Evolutionary conservation across 2,888 invertebrate species (phyloP).

Genomic region (Cyclophora punctaria): DNA sequence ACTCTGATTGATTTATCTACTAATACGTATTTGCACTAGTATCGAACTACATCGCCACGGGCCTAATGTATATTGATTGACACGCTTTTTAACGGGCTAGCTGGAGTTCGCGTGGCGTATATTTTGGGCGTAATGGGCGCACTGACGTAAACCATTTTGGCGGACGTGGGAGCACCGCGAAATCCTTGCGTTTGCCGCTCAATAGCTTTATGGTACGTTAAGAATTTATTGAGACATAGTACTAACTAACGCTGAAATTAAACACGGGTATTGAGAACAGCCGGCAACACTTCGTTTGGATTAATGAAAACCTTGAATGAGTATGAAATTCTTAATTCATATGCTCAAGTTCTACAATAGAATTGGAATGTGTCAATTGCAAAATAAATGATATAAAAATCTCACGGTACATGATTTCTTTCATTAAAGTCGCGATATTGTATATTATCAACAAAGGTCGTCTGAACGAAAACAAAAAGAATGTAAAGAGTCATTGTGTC

Average conservation of each 20-base stretch:
- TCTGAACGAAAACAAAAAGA: conserved; percentile 72
- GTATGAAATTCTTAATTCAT: conserved; percentile 6
- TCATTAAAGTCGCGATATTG: conserved; percentile 65
- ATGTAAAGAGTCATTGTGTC: conserved; percentile 68
- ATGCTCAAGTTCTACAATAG: conserved; percentile 23
- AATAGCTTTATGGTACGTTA: conserved; percentile 43
- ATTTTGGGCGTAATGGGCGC: conserved; percentile 60
- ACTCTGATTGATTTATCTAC: conserved; percentile 26
- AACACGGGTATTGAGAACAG: background rate
- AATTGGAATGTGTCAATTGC: conserved; percentile 49
- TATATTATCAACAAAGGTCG: conserved; percentile 73
- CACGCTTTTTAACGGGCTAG: conserved; percentile 53
- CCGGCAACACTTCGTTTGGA: conserved; percentile 3
- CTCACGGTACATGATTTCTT: conserved; percentile 69
- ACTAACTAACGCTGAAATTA: conserved; percentile 1
- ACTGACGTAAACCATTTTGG: conserved; percentile 63
- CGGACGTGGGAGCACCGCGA: conserved; percentile 49
- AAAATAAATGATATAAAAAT: conserved; percentile 61
- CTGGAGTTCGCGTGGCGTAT: conserved; percentile 48
- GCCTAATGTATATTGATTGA: conserved; percentile 61
- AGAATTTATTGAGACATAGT: conserved; percentile 24
- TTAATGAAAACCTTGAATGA: conserved; percentile 25
- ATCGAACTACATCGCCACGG: conserved; percentile 35
- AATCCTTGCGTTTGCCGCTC: conserved; percentile 43
- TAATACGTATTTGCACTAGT: conserved; percentile 25